Conservation (phyloP, 2,888 invertebrate genomes). For the Agrochola macilenta region DNA sequence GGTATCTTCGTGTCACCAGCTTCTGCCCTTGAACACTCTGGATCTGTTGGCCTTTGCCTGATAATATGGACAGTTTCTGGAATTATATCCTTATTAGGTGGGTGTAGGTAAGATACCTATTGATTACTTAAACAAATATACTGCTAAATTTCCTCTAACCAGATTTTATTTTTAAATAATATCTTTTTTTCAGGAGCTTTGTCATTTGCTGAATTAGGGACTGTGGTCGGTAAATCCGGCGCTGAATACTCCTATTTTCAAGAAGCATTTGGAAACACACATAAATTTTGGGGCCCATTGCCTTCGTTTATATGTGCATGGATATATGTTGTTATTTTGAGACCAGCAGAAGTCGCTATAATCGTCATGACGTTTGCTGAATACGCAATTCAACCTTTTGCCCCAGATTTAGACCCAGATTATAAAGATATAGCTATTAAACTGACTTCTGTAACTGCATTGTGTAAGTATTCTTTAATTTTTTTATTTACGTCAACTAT, state of each 20-base stretch:
- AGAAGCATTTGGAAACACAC: constrained; percentile 93
- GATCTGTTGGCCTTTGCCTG: constrained; percentile 95
- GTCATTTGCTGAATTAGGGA: constrained; percentile 95
- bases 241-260: constrained; percentile 95
- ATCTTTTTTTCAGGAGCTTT: constrained; percentile 91
- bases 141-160: not conserved
- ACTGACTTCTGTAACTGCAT: constrained; percentile 91
- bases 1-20: constrained; percentile 97
- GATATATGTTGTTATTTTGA: constrained; percentile 93
- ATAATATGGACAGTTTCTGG: constrained; percentile 95
- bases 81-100: constrained; percentile 94
- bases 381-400: constrained; percentile 93
- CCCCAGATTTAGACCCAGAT: constrained; percentile 82
- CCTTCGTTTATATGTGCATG: constrained; percentile 94
- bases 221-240: constrained; percentile 94
- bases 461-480: constrained; percentile 88
- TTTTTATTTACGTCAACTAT: not conserved
- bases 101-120: constrained; percentile 85
- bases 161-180: not conserved
- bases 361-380: constrained; percentile 94
- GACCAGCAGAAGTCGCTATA: constrained; percentile 95
- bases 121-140: not conserved
- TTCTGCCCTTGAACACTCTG: constrained; percentile 93
- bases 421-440: constrained; percentile 90
- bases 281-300: constrained; percentile 93